These are phyloP conservation scores for Caenorhabditis afra DNA, from an alignment of 2,888 invertebrate species.

Conservation along the genomic window DNA sequence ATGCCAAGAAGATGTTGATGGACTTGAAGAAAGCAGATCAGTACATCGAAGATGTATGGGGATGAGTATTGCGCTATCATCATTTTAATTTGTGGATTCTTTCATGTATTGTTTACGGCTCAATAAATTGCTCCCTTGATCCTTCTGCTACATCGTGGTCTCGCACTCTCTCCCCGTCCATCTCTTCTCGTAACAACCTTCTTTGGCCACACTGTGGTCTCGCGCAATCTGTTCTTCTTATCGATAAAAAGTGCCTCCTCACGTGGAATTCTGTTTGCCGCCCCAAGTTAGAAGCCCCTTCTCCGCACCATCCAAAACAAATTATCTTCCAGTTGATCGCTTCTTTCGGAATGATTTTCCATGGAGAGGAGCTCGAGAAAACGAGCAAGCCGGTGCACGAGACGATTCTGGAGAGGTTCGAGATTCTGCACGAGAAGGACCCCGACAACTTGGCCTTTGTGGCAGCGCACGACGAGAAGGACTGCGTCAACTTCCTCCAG, in stretches of 20 bases:
- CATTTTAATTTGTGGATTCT: constrained; percentile 6
- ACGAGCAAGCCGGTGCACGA: constrained; percentile 52
- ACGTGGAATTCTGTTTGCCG: background rate
- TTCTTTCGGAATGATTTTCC: constrained; percentile 36
- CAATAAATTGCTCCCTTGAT: background rate
- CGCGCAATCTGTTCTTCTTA: constrained; percentile 10
- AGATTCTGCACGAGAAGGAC: constrained; percentile 50
- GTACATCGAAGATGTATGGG: constrained; percentile 83
- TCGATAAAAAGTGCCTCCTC: constrained; percentile 7
- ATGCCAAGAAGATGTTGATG: constrained; percentile 46
- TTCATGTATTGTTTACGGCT: background rate
- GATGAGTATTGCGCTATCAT: constrained; percentile 62
- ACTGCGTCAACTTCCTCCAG: constrained; percentile 40
- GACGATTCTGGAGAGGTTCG: constrained; percentile 38
- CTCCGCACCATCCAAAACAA: too few species aligned
- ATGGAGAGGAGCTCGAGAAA: constrained; percentile 23
- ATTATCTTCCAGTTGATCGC: background rate
- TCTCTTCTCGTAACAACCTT: background rate
- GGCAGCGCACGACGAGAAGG: constrained; percentile 57
- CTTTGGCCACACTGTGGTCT: background rate
- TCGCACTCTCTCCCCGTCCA: background rate
- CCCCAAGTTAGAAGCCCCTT: too few species aligned
- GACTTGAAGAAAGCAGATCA: constrained; percentile 80
- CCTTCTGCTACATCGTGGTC: too few species aligned
- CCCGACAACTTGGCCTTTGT: constrained; percentile 56